Conservation (phyloP, 2,113 vertebrate genomes). For the Mormoops blainvillei region DNA sequence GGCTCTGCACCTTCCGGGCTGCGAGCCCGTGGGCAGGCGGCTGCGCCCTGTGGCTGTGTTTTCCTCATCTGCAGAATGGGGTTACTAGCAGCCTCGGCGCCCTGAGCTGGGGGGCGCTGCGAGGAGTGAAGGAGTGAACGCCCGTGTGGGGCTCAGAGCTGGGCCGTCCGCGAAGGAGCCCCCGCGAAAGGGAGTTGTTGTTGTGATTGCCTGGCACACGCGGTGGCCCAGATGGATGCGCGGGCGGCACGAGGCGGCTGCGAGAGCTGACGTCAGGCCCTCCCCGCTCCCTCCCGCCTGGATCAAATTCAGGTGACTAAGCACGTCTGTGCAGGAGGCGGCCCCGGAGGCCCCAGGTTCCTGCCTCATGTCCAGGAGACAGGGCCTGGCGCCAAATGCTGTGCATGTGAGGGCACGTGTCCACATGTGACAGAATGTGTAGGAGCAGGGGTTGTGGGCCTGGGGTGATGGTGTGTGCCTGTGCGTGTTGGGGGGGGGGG, state of each 20-base stretch:
- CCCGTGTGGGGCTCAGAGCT: not conserved
- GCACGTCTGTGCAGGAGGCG: not conserved
- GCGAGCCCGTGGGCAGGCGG: not conserved
- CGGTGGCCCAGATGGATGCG: constrained; percentile 61
- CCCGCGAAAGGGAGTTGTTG: not conserved
- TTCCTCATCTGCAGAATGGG: not conserved
- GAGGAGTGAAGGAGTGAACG: not conserved
- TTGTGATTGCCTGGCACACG: constrained; percentile 34
- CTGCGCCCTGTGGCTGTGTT: not conserved
- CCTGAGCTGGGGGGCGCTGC: not conserved
- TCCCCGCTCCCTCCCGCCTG: constrained; percentile 49
- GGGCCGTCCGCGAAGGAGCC: not conserved
- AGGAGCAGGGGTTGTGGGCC: not conserved
- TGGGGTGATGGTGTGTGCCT: not conserved
- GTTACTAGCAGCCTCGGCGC: not conserved
- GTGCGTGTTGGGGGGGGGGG: not conserved
- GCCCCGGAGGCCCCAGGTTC: constrained; percentile 39
- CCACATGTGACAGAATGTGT: not conserved
- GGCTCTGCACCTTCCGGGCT: not conserved
- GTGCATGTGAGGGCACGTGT: not conserved
- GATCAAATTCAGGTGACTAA: constrained; percentile 75
- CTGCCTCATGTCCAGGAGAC: constrained; percentile 20
- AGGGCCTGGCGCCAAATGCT: not conserved
- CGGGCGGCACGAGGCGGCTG: constrained; percentile 28
- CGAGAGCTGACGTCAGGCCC: constrained; percentile 65